Evolutionary conservation across 2,113 vertebrate species (phyloP).

Genomic region (Erinaceus europaeus): DNA sequence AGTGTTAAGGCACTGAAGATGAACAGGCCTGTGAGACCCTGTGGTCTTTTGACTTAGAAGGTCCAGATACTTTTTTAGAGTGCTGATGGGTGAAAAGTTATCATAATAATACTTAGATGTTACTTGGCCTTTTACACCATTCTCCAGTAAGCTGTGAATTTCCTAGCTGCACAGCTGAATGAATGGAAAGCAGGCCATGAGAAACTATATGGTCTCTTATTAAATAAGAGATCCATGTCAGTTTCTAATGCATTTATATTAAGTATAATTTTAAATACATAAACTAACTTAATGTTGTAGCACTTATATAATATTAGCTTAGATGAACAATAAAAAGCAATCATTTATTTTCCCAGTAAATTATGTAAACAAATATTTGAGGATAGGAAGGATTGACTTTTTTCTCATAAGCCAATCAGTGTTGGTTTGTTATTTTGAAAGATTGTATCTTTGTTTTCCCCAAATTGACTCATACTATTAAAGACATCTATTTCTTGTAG

Average conservation of each 20-base stretch:
- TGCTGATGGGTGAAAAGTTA: not conserved
- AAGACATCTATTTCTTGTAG: not conserved
- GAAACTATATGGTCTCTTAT: not conserved
- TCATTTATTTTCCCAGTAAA: not conserved
- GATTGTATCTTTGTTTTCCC: conserved; percentile 1
- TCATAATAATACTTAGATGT: not conserved
- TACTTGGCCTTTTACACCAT: not conserved
- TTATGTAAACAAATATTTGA: not conserved
- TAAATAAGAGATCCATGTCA: not conserved
- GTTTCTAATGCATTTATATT: not conserved
- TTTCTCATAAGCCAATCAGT: not conserved
- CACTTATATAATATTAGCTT: not conserved
- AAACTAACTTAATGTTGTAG: not conserved
- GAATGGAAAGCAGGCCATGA: not conserved
- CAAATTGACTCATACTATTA: not conserved
- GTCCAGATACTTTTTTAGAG: not conserved
- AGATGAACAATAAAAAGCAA: not conserved
- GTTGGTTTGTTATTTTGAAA: not conserved
- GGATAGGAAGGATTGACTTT: not conserved
- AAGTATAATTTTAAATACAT: not conserved
- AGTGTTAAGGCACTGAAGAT: not conserved
- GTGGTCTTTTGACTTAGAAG: too few relatives aligned
- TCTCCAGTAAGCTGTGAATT: not conserved
- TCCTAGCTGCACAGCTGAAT: not conserved
- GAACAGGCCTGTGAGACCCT: not conserved